Base-by-base conservation (phyloP, 1,140 invertebrate genomes). In the Parapsyche elsis region DNA sequence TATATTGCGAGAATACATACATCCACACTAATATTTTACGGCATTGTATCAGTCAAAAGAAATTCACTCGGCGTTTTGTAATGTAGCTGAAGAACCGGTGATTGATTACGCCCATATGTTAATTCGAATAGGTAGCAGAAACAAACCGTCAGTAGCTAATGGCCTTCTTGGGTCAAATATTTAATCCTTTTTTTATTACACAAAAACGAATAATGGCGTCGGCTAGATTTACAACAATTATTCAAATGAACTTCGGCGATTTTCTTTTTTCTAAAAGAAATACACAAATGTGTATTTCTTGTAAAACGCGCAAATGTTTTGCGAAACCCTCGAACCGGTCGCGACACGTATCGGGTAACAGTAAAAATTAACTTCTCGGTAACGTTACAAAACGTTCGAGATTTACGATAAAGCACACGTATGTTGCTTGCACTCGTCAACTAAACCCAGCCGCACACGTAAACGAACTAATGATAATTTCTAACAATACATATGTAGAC, bases 361-460 rank as follows among this genome's bases (percentile, higher is more conserved):
- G 75, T 77, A 64, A 64, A 77, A 77, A 77, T 77, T 77, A 64
- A 45, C 46, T 30, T 49, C 49, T 76, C 16, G 21, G 46, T 67
- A 77, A 64, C 5, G 75, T 75, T 75, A 24, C 53, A 75, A 75
- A 75, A 75, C 49, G 53, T 59, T 38, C 30, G 57, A 77, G 75
- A 77, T 77, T 77, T 77, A 64, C 75, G 75, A 77, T 77, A 77
- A 77, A 57, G 30, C 75, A 49, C 46, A 24, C 73, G 24, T 46
- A 49, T 16, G 49, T 14, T 12, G 10, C 49, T 53, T 53, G 12
- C 49, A 16, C 30, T 7, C 30, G 30, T 38, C 30, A 38, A 38
- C 30, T 61, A 9, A 9, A 61, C 0, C 9, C n/a, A 21, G 12
- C 16, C 57, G 57, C 16, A 61, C 9, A 61, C 57, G 16, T 61